A percentile compares a stretch with the other conserved stretches of the same genome.
These are phyloP conservation scores for Eudemis profundana DNA, from an alignment of 2,888 invertebrate genomes.

Conservation along the genomic window DNA sequence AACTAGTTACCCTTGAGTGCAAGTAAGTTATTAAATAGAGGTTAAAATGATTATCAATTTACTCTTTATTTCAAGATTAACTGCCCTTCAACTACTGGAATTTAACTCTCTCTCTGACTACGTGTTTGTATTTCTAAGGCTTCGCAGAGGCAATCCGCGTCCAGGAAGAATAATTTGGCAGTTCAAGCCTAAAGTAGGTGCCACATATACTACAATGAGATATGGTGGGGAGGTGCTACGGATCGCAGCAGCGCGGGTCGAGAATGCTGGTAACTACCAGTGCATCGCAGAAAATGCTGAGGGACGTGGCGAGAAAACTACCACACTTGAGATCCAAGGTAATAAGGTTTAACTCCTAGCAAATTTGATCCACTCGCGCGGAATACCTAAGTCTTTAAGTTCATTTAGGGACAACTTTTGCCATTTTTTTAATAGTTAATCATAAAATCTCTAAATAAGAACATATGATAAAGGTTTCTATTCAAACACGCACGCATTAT, in stretches of 20 bases:
- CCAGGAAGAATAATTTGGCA: not conserved
- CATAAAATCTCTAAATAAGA: no score
- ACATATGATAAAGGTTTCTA: no score
- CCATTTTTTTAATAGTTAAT: no score
- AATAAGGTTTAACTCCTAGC: no score
- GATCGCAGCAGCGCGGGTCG: not conserved
- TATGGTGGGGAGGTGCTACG: not conserved
- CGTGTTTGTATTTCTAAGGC: not conserved
- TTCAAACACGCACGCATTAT: no score
- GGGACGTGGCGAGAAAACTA: not conserved
- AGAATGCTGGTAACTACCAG: not conserved
- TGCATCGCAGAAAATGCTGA: slow-evolving; percentile 1
- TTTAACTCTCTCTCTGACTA: no score
- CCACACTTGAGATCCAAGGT: not conserved
- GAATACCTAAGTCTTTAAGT: no score
- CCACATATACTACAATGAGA: not conserved
- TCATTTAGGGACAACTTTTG: no score
- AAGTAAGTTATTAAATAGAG: slow-evolving; percentile 11
- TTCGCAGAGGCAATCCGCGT: slow-evolving; percentile 11
- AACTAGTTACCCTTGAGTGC: slow-evolving; percentile 5
- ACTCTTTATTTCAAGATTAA: no score
- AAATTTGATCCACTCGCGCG: no score
- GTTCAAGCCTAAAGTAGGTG: not conserved
- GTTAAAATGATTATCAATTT: no score
- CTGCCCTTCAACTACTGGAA: no score